Evolutionary conservation across 2,888 invertebrate genomes (phyloP).

Genomic region (Thymelicus acteon): DNA sequence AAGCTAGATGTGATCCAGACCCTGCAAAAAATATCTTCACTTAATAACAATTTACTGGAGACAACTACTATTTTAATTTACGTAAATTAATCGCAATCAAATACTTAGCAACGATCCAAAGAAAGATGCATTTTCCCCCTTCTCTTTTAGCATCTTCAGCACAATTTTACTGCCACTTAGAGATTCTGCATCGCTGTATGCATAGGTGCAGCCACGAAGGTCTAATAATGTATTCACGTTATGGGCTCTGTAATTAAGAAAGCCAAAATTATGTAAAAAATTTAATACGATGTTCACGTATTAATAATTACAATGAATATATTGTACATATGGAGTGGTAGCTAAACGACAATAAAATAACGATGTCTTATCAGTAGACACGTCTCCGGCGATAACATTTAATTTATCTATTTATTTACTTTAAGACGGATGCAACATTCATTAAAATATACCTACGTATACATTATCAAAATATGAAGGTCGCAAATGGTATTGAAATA

Average conservation of each 20-base stretch:
- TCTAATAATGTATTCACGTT: slow-evolving; percentile 84
- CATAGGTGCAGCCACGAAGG: slow-evolving; percentile 84
- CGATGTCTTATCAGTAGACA: slow-evolving; percentile 69
- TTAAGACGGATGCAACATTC: too few species aligned
- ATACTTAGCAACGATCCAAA: slow-evolving; percentile 84
- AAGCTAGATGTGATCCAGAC: slow-evolving; percentile 86
- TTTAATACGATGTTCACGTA: neutral
- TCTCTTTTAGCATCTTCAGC: slow-evolving; percentile 78
- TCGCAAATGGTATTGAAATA: too few species aligned
- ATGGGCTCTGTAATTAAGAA: slow-evolving; percentile 71
- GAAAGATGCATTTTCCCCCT: slow-evolving; percentile 86
- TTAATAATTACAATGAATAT: too few species aligned
- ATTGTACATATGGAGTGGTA: slow-evolving; percentile 47
- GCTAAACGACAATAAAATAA: slow-evolving; percentile 68
- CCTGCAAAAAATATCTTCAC: slow-evolving; percentile 54
- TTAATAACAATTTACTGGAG: too few species aligned
- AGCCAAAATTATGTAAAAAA: slow-evolving; percentile 30
- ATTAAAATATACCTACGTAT: too few species aligned
- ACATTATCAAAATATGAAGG: too few species aligned
- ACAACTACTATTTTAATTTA: neutral
- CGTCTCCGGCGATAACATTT: slow-evolving; percentile 76
- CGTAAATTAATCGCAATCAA: neutral
- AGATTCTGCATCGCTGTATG: slow-evolving; percentile 81
- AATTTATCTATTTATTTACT: slow-evolving; percentile 58
- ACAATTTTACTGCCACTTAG: slow-evolving; percentile 83